Conservation (phyloP, 2,113 vertebrate species). For the Rafetus swinhoei region DNA sequence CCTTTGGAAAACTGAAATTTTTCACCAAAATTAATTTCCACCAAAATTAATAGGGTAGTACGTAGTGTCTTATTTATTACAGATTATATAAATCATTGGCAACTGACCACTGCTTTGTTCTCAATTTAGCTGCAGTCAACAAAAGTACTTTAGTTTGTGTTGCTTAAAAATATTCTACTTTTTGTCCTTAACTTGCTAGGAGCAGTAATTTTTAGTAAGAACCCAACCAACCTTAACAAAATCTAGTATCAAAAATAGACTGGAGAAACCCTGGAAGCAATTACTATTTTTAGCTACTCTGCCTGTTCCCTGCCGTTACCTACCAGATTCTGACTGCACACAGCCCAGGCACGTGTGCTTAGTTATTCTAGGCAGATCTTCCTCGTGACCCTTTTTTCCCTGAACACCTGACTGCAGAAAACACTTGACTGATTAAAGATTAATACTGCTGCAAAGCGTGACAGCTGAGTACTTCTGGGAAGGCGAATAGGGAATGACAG, state of each 20-base stretch:
- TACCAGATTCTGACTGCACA: constrained; percentile 72
- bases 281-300: constrained; percentile 77
- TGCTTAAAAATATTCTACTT: constrained; percentile 81
- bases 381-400: constrained; percentile 54
- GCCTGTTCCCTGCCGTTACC: constrained; percentile 72
- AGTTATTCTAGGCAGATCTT: constrained; percentile 73
- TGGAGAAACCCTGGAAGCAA: constrained; percentile 79
- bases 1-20: too few species aligned
- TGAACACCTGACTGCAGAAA: constrained; percentile 74
- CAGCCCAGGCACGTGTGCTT: constrained; percentile 55
- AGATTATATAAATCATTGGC: constrained; percentile 71
- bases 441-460: constrained; percentile 79
- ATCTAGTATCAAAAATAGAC: constrained; percentile 88
- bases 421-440: constrained; percentile 80
- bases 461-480: constrained; percentile 68
- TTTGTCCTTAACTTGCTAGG: constrained; percentile 84
- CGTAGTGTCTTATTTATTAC: constrained; percentile 64
- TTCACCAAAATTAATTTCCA: neutral
- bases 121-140: constrained; percentile 60
- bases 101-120: constrained; percentile 36
- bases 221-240: constrained; percentile 86
- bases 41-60: neutral
- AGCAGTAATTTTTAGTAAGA: constrained; percentile 88
- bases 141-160: constrained; percentile 56
- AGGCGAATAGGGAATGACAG: constrained; percentile 52